Evolutionary conservation across 2,888 invertebrate genomes (phyloP).

Genomic region (Plagodis pulveraria): DNA sequence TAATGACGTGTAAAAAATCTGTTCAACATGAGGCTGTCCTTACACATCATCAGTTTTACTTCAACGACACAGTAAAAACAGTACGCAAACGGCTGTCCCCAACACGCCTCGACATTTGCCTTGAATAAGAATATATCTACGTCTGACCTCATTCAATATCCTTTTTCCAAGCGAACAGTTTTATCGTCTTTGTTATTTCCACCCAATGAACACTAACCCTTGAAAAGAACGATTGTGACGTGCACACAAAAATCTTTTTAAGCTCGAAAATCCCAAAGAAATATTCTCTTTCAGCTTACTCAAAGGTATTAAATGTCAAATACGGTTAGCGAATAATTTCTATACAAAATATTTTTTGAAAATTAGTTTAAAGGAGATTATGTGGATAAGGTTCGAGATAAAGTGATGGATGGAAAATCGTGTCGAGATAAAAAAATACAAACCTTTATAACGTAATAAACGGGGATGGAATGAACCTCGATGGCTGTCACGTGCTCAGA

Average conservation of each 20-base stretch:
- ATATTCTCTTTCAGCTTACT: constrained; percentile 40
- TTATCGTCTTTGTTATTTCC: constrained; percentile 83
- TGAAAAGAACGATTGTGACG: constrained; percentile 74
- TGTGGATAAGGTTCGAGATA: constrained; percentile 20
- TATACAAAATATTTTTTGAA: constrained; percentile 21
- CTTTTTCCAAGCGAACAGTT: constrained; percentile 81
- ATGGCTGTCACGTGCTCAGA: constrained; percentile 63
- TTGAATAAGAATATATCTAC: constrained; percentile 76
- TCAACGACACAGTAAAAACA: constrained; percentile 61
- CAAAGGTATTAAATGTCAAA: constrained; percentile 32
- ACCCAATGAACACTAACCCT: constrained; percentile 80
- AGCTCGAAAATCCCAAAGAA: constrained; percentile 48
- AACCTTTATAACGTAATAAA: constrained; percentile 61
- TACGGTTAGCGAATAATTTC: constrained; percentile 28
- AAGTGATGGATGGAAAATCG: constrained; percentile 32
- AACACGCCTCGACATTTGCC: constrained; percentile 73
- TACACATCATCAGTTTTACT: constrained; percentile 56
- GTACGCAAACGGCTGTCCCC: constrained; percentile 70
- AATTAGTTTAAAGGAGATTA: constrained; percentile 28
- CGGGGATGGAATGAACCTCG: constrained; percentile 61
- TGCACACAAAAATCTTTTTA: constrained; percentile 67
- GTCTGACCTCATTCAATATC: constrained; percentile 82
- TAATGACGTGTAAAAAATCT: no score
- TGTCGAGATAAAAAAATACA: constrained; percentile 44
- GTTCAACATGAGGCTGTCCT: neutral